A percentile compares a stretch with the other conserved stretches of the same genome.
These are phyloP conservation scores for Astropecten irregularis DNA, from an alignment of 53 echinoderm and acorn worm species.

Conservation along the genomic window DNA sequence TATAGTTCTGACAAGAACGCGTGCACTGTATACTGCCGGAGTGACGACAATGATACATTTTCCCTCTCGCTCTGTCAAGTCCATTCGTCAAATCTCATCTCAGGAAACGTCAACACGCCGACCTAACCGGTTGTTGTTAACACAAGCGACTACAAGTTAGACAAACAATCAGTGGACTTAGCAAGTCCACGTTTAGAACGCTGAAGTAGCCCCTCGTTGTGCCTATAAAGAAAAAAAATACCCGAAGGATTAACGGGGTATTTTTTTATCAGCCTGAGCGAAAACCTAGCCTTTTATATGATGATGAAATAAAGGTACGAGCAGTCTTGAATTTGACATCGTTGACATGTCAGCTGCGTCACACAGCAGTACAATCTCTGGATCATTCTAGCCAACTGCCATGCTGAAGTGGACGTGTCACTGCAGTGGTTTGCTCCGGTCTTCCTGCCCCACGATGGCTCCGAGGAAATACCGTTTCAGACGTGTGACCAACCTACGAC, in stretches of 20 bases:
- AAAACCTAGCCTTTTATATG: too few species aligned
- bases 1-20: too few species aligned
- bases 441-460: background rate
- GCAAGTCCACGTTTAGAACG: constrained; percentile 5
- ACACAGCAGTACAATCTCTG: background rate
- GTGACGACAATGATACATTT: constrained; percentile 22
- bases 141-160: constrained; percentile 36
- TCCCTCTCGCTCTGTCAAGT: constrained; percentile 31
- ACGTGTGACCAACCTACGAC: background rate
- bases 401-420: background rate
- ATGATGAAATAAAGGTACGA: too few species aligned
- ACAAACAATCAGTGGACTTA: constrained; percentile 13
- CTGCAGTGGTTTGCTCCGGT: background rate
- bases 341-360: background rate
- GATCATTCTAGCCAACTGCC: background rate
- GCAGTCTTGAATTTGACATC: too few species aligned
- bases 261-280: too few species aligned
- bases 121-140: constrained; percentile 7
- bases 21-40: background rate
- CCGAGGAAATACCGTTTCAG: background rate
- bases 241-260: too few species aligned
- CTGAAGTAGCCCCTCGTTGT: background rate
- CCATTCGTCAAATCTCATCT: constrained; percentile 34
- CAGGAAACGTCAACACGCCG: constrained; percentile 36
- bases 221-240: too few species aligned